These are phyloP conservation scores for Nipponacmea schrenckii DNA, from an alignment of 2,888 invertebrate species.

Conservation along the genomic window DNA sequence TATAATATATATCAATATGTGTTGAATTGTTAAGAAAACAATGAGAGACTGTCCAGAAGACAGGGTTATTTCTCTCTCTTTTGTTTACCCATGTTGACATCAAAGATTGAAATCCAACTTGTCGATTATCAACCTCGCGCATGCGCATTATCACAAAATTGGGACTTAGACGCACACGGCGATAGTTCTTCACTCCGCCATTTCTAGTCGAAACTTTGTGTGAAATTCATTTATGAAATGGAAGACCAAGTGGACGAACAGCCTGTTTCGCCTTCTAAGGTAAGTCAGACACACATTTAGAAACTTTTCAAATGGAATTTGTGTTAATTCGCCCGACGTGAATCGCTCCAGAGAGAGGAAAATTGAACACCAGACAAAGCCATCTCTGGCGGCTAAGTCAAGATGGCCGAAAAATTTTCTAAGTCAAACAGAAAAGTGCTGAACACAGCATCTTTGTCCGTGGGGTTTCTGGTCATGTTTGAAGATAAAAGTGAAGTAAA, in stretches of 20 bases:
- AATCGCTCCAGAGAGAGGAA: conserved; percentile 9
- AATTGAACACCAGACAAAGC: conserved; percentile 23
- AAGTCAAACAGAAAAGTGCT: conserved; percentile 43
- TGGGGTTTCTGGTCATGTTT: conserved; percentile 8
- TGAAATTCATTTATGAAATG: conserved; percentile 35
- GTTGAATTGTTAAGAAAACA: too few relatives aligned
- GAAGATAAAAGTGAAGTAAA: background rate
- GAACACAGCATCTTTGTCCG: conserved; percentile 25
- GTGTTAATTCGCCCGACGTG: background rate
- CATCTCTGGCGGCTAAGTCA: conserved; percentile 51
- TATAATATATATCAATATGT: too few relatives aligned
- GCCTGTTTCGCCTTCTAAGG: conserved; percentile 27
- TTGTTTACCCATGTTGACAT: too few relatives aligned
- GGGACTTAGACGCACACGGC: conserved; percentile 57
- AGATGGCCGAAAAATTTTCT: conserved; percentile 62
- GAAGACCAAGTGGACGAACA: conserved; percentile 35
- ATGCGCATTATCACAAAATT: conserved; percentile 47
- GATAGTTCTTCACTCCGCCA: conserved; percentile 33
- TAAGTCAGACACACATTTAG: conserved; percentile 26
- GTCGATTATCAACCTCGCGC: conserved; percentile 30
- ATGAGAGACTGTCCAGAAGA: too few relatives aligned
- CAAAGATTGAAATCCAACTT: too few relatives aligned
- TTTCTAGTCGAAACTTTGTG: conserved; percentile 26
- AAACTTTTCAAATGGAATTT: conserved; percentile 21
- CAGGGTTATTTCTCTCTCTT: too few relatives aligned